These are phyloP conservation scores for Anthopleura xanthogrammica DNA, from an alignment of 92 coral and sea anemone genomes.

Conservation along the genomic window DNA sequence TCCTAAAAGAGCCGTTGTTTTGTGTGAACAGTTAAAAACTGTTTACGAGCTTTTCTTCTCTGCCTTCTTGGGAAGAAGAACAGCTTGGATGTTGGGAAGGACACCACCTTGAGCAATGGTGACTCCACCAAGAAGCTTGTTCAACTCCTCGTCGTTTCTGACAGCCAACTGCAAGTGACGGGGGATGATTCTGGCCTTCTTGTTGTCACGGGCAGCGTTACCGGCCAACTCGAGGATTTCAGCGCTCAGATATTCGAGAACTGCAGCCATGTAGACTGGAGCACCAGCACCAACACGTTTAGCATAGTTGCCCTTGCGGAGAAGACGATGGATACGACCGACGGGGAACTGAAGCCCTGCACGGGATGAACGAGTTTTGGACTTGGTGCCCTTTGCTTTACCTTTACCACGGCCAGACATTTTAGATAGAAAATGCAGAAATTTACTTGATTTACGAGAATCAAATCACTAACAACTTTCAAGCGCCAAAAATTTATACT, in stretches of 20 bases:
- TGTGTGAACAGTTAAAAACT: not conserved
- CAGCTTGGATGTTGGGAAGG: conserved; percentile 81
- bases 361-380: conserved; percentile 26
- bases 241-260: conserved; percentile 31
- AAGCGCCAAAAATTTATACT: not conserved
- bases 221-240: conserved; percentile 62
- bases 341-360: conserved; percentile 31
- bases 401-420: conserved; percentile 28
- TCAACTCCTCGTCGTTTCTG: conserved; percentile 60
- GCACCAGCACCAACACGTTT: conserved; percentile 23
- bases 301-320: conserved; percentile 25
- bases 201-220: conserved; percentile 63
- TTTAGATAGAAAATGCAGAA: too few relatives aligned
- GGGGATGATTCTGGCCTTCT: conserved; percentile 51
- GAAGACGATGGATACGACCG: conserved; percentile 22
- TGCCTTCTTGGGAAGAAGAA: conserved; percentile 84
- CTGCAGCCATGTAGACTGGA: conserved; percentile 28
- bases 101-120: conserved; percentile 63
- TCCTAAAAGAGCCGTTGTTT: conserved; percentile 24
- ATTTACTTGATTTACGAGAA: not conserved
- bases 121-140: conserved; percentile 51
- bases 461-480: not conserved
- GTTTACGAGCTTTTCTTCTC: conserved; percentile 56
- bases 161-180: conserved; percentile 55
- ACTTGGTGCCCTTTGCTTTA: conserved; percentile 17